These are phyloP conservation scores for Ooceraea biroi DNA, from an alignment of 1,140 invertebrate species.

Conservation along the genomic window DNA sequence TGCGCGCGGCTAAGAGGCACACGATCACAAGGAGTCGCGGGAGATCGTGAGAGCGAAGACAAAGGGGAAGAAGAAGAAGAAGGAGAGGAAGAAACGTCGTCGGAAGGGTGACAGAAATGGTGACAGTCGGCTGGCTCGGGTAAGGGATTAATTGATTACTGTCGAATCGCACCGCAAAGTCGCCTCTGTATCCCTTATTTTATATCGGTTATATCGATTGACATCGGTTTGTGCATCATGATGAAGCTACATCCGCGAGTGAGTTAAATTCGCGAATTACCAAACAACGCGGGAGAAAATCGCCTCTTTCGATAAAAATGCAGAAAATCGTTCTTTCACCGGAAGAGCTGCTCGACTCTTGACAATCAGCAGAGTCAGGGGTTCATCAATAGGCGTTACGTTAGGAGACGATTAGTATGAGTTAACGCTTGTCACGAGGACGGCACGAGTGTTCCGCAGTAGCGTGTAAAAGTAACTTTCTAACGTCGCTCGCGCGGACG, in stretches of 20 bases:
- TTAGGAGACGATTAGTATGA: slow-evolving; percentile 47
- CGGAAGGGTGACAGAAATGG: slow-evolving; percentile 52
- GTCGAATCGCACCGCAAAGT: not conserved
- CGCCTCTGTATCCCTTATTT: not conserved
- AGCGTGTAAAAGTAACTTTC: slow-evolving; percentile 61
- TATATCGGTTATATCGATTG: not conserved
- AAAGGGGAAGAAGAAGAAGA: not conserved
- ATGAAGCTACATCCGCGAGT: too few species aligned
- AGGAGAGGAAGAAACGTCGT: not conserved
- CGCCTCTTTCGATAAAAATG: not conserved
- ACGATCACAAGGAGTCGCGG: not conserved
- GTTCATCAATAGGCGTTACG: slow-evolving; percentile 31
- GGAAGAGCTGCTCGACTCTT: not conserved
- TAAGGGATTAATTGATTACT: slow-evolving; percentile 39
- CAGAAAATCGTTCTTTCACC: slow-evolving; percentile 20
- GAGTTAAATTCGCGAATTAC: not conserved
- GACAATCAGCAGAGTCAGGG: not conserved
- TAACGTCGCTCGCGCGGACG: not conserved
- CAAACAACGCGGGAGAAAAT: not conserved
- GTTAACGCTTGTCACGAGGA: slow-evolving; percentile 43
- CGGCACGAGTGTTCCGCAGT: slow-evolving; percentile 11
- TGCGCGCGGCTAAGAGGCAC: slow-evolving; percentile 35
- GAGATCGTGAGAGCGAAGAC: not conserved
- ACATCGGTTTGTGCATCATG: not conserved
- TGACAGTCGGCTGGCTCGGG: slow-evolving; percentile 58